Base-by-base conservation (phyloP, 2,113 vertebrate species). In the Notothenia coriiceps region DNA sequence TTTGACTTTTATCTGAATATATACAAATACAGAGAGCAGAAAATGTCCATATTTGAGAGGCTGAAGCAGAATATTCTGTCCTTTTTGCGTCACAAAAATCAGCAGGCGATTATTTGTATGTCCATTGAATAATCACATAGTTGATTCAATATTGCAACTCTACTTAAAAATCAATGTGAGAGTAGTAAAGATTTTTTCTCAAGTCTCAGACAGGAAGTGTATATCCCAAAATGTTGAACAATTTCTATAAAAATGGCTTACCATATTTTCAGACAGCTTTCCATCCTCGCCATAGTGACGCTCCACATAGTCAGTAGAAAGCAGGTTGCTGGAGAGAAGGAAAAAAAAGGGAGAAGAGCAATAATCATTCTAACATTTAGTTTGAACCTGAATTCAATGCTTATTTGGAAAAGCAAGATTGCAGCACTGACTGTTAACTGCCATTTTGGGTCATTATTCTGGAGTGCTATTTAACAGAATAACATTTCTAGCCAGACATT, bases 241-340 rank as follows among this genome's bases (percentile, higher is more conserved):
- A 2, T 14, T 22, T 71, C 15, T 20, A 33, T n/a, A 1, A 50
- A 14, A 46, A 7, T 3, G 49, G 59, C 96, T 91, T 95, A 98
- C 98, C 77, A 84, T 93, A 86, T 87, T 96, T 84, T 94, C 93
- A 70, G 91, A 95, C 11, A 94, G 68, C 10, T 89, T 93, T 35
- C 95, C 94, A 2, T 96, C 95, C 1, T 85, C 59, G 14, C 94
- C 92, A 82, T 96, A 92, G 87, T 98, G 96, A 14, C 96, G 95
- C 78, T 99, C 98, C 86, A 96, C 93, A 5, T 98, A 98, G 35
- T 95, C 92, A 0, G 96, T 96, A 22, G 98, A 96, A 12, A 99
- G 95, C 65, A 99, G 96, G 83, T 97, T 93, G 79, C 98, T 99
- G 68, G 40, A 85, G 70, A 81, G 68, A 73, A 5, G 60, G 56